Conservation (phyloP, 1,140 invertebrate species). For the Pygmarrhopalites habei region DNA sequence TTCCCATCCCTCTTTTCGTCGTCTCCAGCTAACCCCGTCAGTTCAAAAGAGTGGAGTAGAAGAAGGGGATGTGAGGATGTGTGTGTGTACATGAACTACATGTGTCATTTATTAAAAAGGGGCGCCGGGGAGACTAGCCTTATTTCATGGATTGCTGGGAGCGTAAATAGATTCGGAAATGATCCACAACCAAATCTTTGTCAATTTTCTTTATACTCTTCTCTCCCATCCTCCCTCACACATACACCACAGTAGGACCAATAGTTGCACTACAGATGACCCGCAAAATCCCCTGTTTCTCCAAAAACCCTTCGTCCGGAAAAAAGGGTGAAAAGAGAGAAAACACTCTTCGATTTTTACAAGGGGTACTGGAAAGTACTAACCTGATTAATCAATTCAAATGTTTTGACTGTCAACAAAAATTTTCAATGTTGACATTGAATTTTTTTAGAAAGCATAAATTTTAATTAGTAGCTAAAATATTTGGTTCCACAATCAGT, state of each 20-base stretch:
- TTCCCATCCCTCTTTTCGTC: neutral
- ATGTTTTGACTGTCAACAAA: too few species aligned
- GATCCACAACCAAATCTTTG: slow-evolving; percentile 5
- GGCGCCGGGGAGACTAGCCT: slow-evolving; percentile 34
- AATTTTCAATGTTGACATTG: too few species aligned
- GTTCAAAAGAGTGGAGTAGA: neutral
- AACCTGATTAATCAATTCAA: too few species aligned
- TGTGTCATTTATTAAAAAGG: slow-evolving; percentile 35
- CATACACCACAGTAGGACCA: too few species aligned
- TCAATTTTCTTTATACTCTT: neutral
- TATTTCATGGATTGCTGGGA: slow-evolving; percentile 38
- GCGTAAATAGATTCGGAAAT: slow-evolving; percentile 30
- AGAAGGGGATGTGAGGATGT: neutral
- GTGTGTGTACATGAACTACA: slow-evolving; percentile 11
- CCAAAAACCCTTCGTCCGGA: too few species aligned
- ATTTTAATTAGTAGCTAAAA: too few species aligned
- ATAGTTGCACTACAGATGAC: neutral
- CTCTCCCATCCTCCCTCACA: neutral
- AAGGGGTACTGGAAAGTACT: too few species aligned
- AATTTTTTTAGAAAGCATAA: too few species aligned
- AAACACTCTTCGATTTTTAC: too few species aligned
- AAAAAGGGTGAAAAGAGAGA: too few species aligned
- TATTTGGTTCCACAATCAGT: too few species aligned
- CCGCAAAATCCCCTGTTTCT: slow-evolving; percentile 10
- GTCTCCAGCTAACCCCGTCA: neutral